These are phyloP conservation scores for Cacoxenus indagator DNA, from an alignment of 2,888 invertebrate species.

Conservation along the genomic window DNA sequence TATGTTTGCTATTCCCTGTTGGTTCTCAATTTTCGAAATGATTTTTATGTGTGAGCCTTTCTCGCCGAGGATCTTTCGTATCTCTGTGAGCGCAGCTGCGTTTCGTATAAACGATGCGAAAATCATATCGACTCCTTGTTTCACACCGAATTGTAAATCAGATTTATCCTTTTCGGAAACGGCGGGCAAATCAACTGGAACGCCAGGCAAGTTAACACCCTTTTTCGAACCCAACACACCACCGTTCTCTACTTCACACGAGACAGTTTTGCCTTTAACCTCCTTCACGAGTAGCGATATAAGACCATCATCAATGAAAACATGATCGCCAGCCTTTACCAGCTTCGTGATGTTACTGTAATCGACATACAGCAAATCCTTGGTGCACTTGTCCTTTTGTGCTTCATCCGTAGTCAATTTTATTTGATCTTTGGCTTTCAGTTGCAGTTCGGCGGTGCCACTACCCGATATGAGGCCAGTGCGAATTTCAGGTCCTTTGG, in stretches of 20 bases:
- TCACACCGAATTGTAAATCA: slow-evolving; percentile 90
- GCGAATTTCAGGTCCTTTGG: slow-evolving; percentile 98
- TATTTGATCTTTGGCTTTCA: slow-evolving; percentile 86
- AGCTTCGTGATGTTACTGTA: slow-evolving; percentile 94
- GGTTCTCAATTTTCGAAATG: slow-evolving; percentile 99
- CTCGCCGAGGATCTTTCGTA: slow-evolving; percentile 86
- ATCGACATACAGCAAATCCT: slow-evolving; percentile 84
- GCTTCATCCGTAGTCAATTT: slow-evolving; percentile 85
- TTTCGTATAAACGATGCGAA: slow-evolving; percentile 98
- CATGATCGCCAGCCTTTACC: slow-evolving; percentile 83
- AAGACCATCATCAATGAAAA: slow-evolving; percentile 96
- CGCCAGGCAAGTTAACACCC: slow-evolving; percentile 96
- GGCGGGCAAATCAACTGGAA: slow-evolving; percentile 94
- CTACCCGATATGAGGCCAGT: slow-evolving; percentile 94
- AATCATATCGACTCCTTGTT: slow-evolving; percentile 88
- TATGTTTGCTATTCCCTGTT: slow-evolving; percentile 93
- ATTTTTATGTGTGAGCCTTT: slow-evolving; percentile 92
- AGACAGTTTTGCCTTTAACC: slow-evolving; percentile 74
- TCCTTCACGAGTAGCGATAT: slow-evolving; percentile 89
- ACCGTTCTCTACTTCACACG: slow-evolving; percentile 93
- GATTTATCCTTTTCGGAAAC: slow-evolving; percentile 95
- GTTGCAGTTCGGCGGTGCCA: slow-evolving; percentile 86
- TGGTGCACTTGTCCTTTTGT: slow-evolving; percentile 82
- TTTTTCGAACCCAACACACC: slow-evolving; percentile 94
- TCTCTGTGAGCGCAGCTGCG: slow-evolving; percentile 86